Evolutionary conservation across 2,888 invertebrate genomes (phyloP), one percentile per base, ranked within the genome.

Genomic region (Globia sparganii): DNA sequence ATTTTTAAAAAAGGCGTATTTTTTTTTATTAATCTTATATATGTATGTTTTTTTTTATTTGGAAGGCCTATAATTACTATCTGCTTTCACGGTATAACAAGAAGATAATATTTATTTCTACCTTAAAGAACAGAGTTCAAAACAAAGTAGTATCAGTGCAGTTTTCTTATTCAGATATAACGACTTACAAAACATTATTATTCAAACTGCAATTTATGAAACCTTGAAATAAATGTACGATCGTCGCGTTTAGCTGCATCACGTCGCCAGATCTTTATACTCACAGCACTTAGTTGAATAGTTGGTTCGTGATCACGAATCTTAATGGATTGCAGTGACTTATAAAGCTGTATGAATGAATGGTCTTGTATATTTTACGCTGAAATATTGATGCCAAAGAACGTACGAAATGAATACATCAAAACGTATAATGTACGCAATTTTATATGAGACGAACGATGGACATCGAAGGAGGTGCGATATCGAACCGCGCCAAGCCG

Each of bases 211-310:
- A 66, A 67, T 81, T 81, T 53, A 68, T 58, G 4, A 58, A 75
- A 59, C 80, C 81, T 75, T 81, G 70, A 81, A 75, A 75, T 31
- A 65, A 68, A 71, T 59, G 37, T 46, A 40, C n/a, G 18, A 15
- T 28, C 67, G 37, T 58, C 49, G 56, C 58, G 28, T 49, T 21
- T 13, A 72, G 31, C 46, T 73, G 62, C 66, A 66, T 67, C 28
- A 49, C 53, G 28, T 25, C 40, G 64, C 11, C 9, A 72, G 61
- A 77, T 69, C 49, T 69, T 40, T 65, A 28, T 6, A 80, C 31
- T 37, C 40, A 53, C 18, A 56, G 65, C 69, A 70, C 53, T 62
- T 58, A 61, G 46, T 49, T 62, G 66, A 28, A 25, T 21, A 40
- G 56, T 18, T 18, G 21, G 34, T 49, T 58, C 67, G 76, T 80